These are phyloP conservation scores for rabbit (Oryctolagus cuniculus) DNA, from an alignment of 2,113 vertebrate genomes.

Conservation along the genomic window DNA sequence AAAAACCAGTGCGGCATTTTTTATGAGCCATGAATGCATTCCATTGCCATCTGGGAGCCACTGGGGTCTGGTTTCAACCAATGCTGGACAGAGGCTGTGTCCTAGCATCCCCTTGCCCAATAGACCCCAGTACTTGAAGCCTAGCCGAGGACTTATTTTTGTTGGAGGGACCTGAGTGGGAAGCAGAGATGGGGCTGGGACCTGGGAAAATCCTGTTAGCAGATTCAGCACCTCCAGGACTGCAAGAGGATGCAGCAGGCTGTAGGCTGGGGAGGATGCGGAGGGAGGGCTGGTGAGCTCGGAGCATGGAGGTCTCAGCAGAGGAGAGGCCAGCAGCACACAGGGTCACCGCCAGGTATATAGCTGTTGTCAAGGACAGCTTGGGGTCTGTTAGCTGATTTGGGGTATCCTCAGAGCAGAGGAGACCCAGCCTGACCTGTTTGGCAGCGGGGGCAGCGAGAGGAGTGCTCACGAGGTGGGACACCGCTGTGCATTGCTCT, in stretches of 20 bases:
- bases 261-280: not conserved
- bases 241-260: not conserved
- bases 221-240: not conserved
- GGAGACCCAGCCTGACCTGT: not conserved
- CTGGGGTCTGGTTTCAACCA: slow-evolving; percentile 77
- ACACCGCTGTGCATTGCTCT: not conserved
- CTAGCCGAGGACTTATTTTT: slow-evolving; percentile 73
- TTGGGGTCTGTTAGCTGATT: not conserved
- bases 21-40: slow-evolving; percentile 77
- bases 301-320: too few relatives aligned
- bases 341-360: not conserved
- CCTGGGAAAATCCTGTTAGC: slow-evolving; percentile 59
- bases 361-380: not conserved
- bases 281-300: not conserved
- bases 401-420: not conserved
- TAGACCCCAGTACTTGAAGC: slow-evolving; percentile 42
- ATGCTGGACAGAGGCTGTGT: slow-evolving; percentile 40
- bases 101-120: not conserved
- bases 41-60: slow-evolving; percentile 64
- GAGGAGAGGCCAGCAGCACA: not conserved
- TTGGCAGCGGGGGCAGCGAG: not conserved
- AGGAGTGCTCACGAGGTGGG: not conserved
- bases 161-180: slow-evolving; percentile 67
- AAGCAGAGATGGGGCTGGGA: slow-evolving; percentile 61
- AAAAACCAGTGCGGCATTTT: slow-evolving; percentile 64